Base-by-base conservation (phyloP, 2,888 invertebrate genomes). In the Tiphia femorata region DNA sequence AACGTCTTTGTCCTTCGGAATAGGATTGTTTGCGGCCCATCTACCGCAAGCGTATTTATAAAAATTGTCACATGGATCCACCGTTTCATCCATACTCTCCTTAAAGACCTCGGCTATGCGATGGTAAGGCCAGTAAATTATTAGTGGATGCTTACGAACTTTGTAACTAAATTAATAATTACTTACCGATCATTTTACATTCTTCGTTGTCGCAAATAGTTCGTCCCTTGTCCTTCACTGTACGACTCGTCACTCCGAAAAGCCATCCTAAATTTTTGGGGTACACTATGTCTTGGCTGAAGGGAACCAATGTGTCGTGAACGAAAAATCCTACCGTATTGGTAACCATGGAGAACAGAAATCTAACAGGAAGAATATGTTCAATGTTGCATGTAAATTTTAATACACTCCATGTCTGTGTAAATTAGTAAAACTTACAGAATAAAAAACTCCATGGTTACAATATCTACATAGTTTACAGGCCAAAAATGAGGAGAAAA, bases 51-150 rank as follows among this genome's bases (percentile, higher is more conserved):
- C 46, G 17, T 66, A 76, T 7, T 74, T 64, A 42, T 72, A 73
- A 43, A 76, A 76, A 44, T 76, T 43, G 0, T 70, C 58, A 20
- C 75, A 76, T 3, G 75, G 76, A 57, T 76, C 53, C 2, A 56
- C 52, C 2, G 57, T 58, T 41, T 63, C 55, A 35, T 76, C 53
- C 58, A 73, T 68, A 7, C 59, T 52, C 14, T 53, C 49, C 23
- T 55, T 35, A n/a, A 65, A 59, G 23, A 59, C 58, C 1, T 55
- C 47, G 7, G 55, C 67, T 63, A 12, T n/a, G n/a, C n/a, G n/a
- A 33, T 7, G 12, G 7, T n/a, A 12, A 33, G 14, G 14, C 14
- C 8, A n/a, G 14, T 7, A 4, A 1, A 7, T 33, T 33, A n/a
- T 29, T n/a, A n/a, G 3, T 29, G 10, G 30, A 8, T 8, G 7